These are phyloP conservation scores for Agriopis leucophaearia DNA, from an alignment of 2,888 invertebrate species.

Conservation along the genomic window DNA sequence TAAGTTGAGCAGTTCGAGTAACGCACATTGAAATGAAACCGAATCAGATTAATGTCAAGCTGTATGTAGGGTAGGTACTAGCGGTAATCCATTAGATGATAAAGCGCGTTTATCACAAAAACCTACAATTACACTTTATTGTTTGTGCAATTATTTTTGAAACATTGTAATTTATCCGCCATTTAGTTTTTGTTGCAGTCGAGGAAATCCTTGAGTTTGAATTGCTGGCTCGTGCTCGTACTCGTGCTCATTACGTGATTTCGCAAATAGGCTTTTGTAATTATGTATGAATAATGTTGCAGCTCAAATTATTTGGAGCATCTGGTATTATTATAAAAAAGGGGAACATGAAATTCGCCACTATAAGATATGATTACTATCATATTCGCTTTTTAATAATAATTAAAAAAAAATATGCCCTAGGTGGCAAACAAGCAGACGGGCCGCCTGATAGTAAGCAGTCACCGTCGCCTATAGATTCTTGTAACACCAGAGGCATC, in stretches of 20 bases:
- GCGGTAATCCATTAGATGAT: conserved; percentile 27
- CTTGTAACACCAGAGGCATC: too few relatives aligned
- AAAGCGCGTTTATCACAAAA: conserved; percentile 26
- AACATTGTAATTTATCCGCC: conserved; percentile 34
- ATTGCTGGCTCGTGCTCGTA: conserved; percentile 26
- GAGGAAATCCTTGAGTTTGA: conserved; percentile 29
- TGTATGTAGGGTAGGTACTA: too few relatives aligned
- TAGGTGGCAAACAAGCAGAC: too few relatives aligned
- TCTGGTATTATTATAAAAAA: neutral
- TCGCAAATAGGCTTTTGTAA: conserved; percentile 8
- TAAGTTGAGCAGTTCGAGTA: neutral
- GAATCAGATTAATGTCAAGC: conserved; percentile 25
- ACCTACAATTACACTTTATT: conserved; percentile 25
- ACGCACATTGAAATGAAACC: conserved; percentile 11
- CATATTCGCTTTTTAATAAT: too few relatives aligned
- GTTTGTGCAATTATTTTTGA: conserved; percentile 35
- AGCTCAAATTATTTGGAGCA: neutral
- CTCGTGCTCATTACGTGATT: conserved; percentile 30
- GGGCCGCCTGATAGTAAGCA: too few relatives aligned
- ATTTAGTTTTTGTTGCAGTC: conserved; percentile 31
- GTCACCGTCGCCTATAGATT: too few relatives aligned
- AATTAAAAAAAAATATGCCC: too few relatives aligned
- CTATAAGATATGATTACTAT: neutral
- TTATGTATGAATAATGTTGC: neutral
- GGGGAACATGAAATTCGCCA: neutral